These are phyloP conservation scores for Grammomys dolichurus DNA, from an alignment of 2,113 vertebrate species.

Conservation along the genomic window DNA sequence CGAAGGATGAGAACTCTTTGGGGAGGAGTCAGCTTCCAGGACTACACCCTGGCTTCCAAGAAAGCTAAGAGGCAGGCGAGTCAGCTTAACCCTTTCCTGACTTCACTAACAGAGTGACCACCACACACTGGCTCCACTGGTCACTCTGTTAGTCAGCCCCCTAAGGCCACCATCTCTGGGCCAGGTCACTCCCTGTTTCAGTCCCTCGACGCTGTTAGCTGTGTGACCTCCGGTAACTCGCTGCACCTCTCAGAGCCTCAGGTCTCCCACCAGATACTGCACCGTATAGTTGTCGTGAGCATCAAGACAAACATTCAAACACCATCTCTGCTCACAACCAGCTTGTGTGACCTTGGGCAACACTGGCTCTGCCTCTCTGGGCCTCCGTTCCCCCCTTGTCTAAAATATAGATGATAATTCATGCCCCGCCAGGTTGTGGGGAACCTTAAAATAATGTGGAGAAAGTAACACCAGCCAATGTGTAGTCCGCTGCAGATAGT, in stretches of 20 bases:
- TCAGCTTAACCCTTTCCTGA: conserved; percentile 17
- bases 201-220: neutral
- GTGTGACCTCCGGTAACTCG: neutral
- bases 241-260: neutral
- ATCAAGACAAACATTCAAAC: neutral
- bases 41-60: conserved; percentile 43
- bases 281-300: too few relatives aligned
- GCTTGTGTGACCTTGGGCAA: neutral
- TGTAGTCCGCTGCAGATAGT: neutral
- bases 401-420: neutral
- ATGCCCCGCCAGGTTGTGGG: neutral
- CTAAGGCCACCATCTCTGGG: neutral
- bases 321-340: neutral
- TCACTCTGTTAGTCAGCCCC: neutral
- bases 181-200: neutral
- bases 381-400: neutral
- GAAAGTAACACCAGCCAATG: neutral
- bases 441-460: neutral
- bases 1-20: neutral
- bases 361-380: neutral
- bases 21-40: neutral
- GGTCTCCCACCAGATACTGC: neutral
- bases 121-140: accelerated
- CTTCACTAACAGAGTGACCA: neutral
- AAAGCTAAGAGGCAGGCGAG: conserved; percentile 26